Evolutionary conservation across 2,888 invertebrate genomes (phyloP).

Genomic region (Nudaria mundana): DNA sequence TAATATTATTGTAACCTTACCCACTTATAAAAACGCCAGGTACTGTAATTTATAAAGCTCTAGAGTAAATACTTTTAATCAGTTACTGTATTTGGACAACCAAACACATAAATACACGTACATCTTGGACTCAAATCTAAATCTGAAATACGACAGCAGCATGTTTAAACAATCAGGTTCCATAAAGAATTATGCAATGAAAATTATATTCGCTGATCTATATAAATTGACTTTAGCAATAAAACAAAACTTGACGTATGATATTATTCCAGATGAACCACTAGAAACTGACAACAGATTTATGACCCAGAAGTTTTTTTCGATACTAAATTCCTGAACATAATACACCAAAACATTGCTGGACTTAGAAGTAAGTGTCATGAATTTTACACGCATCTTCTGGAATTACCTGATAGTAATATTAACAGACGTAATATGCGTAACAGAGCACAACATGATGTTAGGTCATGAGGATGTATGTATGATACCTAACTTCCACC

Average conservation of each 20-base stretch:
- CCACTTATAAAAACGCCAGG: slow-evolving; percentile 2
- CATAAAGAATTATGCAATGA: slow-evolving; percentile 1
- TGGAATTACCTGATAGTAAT: background rate
- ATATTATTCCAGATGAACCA: too few species aligned
- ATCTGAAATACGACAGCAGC: background rate
- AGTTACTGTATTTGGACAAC: slow-evolving; percentile 1
- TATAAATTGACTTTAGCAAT: background rate
- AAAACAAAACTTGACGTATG: background rate
- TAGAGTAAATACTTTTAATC: background rate
- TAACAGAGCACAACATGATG: background rate
- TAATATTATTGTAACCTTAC: slow-evolving; percentile 3
- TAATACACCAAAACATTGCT: too few species aligned
- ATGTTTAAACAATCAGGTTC: background rate
- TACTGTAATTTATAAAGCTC: slow-evolving; percentile 1
- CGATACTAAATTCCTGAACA: too few species aligned
- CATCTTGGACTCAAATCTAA: background rate
- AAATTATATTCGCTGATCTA: background rate
- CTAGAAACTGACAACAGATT: too few species aligned
- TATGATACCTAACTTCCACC: background rate
- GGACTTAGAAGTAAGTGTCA: background rate
- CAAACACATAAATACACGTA: slow-evolving; percentile 1
- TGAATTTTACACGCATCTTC: background rate
- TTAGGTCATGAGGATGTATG: background rate
- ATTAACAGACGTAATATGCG: background rate
- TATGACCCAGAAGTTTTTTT: too few species aligned